Base-by-base conservation (phyloP, 2,797 vertebrate species). In the Enteromius radiatus region DNA sequence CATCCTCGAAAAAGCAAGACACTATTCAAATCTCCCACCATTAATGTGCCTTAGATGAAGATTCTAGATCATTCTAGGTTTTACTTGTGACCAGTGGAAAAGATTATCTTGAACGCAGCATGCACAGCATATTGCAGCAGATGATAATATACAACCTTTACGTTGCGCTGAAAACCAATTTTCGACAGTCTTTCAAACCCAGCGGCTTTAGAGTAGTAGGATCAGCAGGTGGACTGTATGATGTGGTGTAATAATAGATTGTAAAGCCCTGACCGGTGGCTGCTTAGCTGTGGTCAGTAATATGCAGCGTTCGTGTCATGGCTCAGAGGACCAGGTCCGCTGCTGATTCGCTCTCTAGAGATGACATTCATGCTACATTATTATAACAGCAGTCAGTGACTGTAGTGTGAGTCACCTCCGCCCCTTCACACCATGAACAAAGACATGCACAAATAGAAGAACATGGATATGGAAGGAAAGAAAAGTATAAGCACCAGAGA, bases 241-340 rank as follows among this genome's bases (percentile, higher is more conserved):
- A 82, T 68, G 80, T 82, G 47, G 23, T 67, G 52, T 82, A 82
- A 82, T 82, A 65, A 82, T 75, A 67, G 80, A 67, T 76, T 56
- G 33, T 75, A 56, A 82, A 52, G 47, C 80, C 17, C 47, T 75
- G 71, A 56, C 45, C 28, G 8, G 23, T 43, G 47, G 73, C 47
- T 76, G 71, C 71, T 82, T 59, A 56, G 47, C 71, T 56, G 21
- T 81, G 84, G 78, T 81, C 80, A 52, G 79, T 63, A 77, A 68
- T 45, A 68, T 68, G 49, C 54, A 75, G 61, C 6, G 45, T 61
- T 67, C 4, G 26, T 64, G 82, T 78, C 47, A 74, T 79, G 76
- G 77, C 52, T 84, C 52, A 77, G 23, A 68, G 47, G 33, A 79
- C 11, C 59, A 38, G 54, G 67, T 76, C 61, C 23, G 23, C 52